Conservation (phyloP, 2,888 invertebrate genomes). For the Cephonodes hylas region DNA sequence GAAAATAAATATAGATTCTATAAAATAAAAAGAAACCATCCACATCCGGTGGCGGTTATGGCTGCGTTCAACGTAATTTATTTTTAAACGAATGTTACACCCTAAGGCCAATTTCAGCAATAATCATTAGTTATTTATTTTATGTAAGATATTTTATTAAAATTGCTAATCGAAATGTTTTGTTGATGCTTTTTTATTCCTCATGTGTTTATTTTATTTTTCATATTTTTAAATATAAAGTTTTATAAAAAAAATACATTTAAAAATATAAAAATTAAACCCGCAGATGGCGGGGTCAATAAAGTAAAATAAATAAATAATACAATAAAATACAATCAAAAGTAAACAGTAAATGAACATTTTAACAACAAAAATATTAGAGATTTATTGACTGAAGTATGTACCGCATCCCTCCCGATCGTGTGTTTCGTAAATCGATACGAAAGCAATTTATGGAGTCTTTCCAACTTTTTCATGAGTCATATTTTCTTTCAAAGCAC, state of each 20-base stretch:
- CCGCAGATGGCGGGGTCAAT: no score
- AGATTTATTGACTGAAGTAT: neutral
- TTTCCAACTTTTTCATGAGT: slow-evolving; percentile 6
- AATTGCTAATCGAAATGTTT: no score
- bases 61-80: slow-evolving; percentile 53
- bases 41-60: slow-evolving; percentile 52
- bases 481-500: neutral
- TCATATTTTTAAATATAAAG: no score
- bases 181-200: no score
- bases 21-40: slow-evolving; percentile 26
- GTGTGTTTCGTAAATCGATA: neutral
- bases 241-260: no score
- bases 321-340: no score
- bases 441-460: neutral
- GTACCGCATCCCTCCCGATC: neutral
- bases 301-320: no score
- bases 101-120: slow-evolving; percentile 19
- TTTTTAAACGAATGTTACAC: slow-evolving; percentile 47
- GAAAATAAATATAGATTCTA: slow-evolving; percentile 4
- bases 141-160: neutral
- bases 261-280: no score
- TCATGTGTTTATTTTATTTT: no score
- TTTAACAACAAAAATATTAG: neutral
- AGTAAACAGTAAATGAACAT: neutral
- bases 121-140: neutral